Conservation (phyloP, 2,888 invertebrate genomes). For the Eubasilissa splendida region DNA sequence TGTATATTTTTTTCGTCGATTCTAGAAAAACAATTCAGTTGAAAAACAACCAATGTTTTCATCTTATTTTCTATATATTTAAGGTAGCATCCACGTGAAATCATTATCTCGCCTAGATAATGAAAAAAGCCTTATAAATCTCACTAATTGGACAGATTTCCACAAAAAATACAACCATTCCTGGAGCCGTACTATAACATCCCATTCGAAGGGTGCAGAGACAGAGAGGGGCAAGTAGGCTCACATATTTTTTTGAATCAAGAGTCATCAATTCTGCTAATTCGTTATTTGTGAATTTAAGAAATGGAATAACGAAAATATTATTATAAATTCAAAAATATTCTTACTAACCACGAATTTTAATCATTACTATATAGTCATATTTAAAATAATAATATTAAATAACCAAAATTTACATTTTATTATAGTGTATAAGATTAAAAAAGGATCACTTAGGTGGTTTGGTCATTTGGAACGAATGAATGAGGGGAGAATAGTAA, state of each 20-base stretch:
- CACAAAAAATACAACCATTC: slow-evolving; percentile 39
- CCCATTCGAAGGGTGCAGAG: slow-evolving; percentile 17
- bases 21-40: too few relatives aligned
- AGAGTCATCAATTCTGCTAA: slow-evolving; percentile 28
- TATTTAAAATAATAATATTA: too few relatives aligned
- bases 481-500: too few relatives aligned
- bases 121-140: slow-evolving; percentile 47
- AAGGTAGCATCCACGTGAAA: slow-evolving; percentile 26
- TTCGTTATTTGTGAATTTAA: slow-evolving; percentile 20
- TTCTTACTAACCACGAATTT: too few relatives aligned
- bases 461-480: too few relatives aligned
- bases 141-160: slow-evolving; percentile 45
- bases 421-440: too few relatives aligned
- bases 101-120: slow-evolving; percentile 46
- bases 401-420: too few relatives aligned
- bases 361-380: too few relatives aligned
- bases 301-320: not conserved
- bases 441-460: too few relatives aligned
- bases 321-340: too few relatives aligned
- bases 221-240: slow-evolving; percentile 17
- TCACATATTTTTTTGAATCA: slow-evolving; percentile 24
- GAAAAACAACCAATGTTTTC: not conserved
- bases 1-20: too few relatives aligned
- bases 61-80: slow-evolving; percentile 3
- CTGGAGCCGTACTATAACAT: slow-evolving; percentile 12